phyloP scores from a whole-genome alignment of 2,888 invertebrate genomes.

The Ormyrus thymus region DNA sequence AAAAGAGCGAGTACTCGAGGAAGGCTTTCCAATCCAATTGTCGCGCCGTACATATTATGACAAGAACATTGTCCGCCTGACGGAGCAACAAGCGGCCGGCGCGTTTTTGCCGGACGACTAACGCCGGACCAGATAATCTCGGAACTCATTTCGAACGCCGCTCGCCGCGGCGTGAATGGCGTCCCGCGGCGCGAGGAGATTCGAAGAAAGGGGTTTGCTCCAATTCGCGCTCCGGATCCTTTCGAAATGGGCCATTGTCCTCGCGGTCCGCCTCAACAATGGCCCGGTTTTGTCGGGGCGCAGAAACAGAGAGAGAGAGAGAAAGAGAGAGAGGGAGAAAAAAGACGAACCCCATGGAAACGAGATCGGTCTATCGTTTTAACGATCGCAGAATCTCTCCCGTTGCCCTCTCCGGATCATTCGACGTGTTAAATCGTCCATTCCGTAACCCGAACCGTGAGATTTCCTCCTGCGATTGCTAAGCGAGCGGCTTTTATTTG shows the following conservation, averaged over 20 bases:
- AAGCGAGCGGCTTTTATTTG: slow-evolving; percentile 15
- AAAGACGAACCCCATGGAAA: slow-evolving; percentile 18
- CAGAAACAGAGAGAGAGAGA: not conserved
- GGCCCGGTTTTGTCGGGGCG: slow-evolving; percentile 36
- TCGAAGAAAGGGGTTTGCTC: slow-evolving; percentile 69
- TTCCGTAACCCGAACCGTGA: slow-evolving; percentile 46
- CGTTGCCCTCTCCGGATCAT: slow-evolving; percentile 29
- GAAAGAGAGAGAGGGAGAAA: slow-evolving; percentile 25
- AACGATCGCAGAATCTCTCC: slow-evolving; percentile 59
- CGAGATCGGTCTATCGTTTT: slow-evolving; percentile 66
- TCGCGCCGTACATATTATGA: slow-evolving; percentile 63
- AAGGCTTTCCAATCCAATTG: slow-evolving; percentile 44
- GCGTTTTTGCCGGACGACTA: slow-evolving; percentile 65
- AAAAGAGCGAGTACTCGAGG: not conserved
- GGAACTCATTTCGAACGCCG: slow-evolving; percentile 70
- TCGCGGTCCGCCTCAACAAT: slow-evolving; percentile 50
- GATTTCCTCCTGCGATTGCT: slow-evolving; percentile 41
- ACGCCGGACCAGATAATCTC: slow-evolving; percentile 59
- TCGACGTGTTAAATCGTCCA: slow-evolving; percentile 54
- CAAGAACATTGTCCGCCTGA: slow-evolving; percentile 64
- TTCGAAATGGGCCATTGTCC: slow-evolving; percentile 63
- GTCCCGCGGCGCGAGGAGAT: slow-evolving; percentile 67
- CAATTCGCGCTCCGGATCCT: slow-evolving; percentile 69
- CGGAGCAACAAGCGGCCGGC: slow-evolving; percentile 61
- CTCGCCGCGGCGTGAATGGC: slow-evolving; percentile 62